Percentiles rank a stretch among this genome's conserved stretches.
These are phyloP conservation scores for Brotula barbata DNA, from an alignment of 2,797 vertebrate species.

Conservation along the genomic window DNA sequence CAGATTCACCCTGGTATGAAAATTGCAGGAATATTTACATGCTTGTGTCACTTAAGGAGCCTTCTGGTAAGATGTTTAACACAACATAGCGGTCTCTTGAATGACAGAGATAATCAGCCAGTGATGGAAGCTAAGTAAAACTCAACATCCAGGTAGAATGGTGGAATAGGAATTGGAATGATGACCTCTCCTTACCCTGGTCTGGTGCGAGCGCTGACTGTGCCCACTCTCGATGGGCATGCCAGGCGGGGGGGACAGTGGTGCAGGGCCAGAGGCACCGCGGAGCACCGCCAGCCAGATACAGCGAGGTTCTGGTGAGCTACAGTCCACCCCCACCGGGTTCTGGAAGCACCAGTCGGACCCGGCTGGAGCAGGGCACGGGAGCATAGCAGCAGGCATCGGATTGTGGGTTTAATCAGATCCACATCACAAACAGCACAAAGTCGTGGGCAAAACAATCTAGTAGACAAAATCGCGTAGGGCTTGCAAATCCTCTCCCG, in stretches of 20 bases:
- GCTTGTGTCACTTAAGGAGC: neutral
- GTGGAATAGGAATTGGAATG: too few species aligned
- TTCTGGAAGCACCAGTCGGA: constrained; percentile 87
- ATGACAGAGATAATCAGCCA: too few species aligned
- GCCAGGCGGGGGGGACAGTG: constrained; percentile 23
- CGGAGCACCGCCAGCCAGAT: constrained; percentile 89
- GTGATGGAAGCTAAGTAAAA: neutral
- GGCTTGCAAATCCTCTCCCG: constrained; percentile 25
- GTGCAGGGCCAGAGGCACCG: constrained; percentile 47
- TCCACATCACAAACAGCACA: constrained; percentile 44
- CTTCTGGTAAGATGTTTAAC: neutral
- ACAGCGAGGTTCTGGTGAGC: constrained; percentile 90
- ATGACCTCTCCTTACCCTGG: constrained; percentile 68
- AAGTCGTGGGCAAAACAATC: constrained; percentile 27
- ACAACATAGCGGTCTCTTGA: too few species aligned
- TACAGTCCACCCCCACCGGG: constrained; percentile 92
- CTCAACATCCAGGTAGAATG: neutral
- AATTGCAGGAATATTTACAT: neutral
- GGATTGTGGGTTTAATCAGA: constrained; percentile 49
- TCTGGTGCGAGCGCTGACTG: constrained; percentile 50
- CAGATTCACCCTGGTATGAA: neutral
- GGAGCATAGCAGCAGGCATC: constrained; percentile 76
- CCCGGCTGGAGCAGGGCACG: constrained; percentile 62
- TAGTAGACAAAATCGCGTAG: neutral
- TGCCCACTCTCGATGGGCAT: constrained; percentile 31